Evolutionary conservation across 1,140 invertebrate genomes (phyloP), one percentile per base, ranked within the genome.

Genomic region (Metaphire vulgaris): DNA sequence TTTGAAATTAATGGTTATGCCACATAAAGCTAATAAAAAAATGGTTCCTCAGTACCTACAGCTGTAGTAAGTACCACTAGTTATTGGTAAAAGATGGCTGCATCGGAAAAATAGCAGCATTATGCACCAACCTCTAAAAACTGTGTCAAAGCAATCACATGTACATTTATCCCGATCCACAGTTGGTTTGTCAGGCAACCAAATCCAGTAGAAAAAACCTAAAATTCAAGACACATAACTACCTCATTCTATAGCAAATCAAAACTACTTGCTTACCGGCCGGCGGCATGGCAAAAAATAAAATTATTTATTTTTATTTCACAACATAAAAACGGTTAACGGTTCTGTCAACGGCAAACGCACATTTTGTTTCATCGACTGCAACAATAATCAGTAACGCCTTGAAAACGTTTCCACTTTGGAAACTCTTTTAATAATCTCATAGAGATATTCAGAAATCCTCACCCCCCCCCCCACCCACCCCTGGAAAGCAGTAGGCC

Each of bases 91-190:
- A n/a, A n/a, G n/a, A n/a, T n/a, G n/a, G n/a, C n/a, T n/a, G n/a
- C n/a, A n/a, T n/a, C n/a, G n/a, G n/a, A n/a, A n/a, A n/a, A n/a
- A n/a, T n/a, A n/a, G n/a, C n/a, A n/a, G n/a, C n/a, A n/a, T n/a
- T n/a, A n/a, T n/a, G n/a, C n/a, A n/a, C 56, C 81, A 86, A 89
- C 91, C 91, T 89, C 92, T 92, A 82, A 92, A 92, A 33, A 92
- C 89, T 15, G 91, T 92, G 82, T 93, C 92, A 91, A 92, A 92
- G 82, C 92, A 92, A 1, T 90, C 90, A 85, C 91, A 92, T n/a
- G 89, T 89, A 82, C 92, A 92, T 78, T 89, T 89, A 56, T 88
- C 87, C 78, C 87, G 88, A 80, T 92, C 90, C 68, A 92, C 90
- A 74, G 88, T 87, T 33, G 89, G 87, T 41, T 90, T 89, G 83